These are phyloP conservation scores for Listronotus oregonensis DNA, from an alignment of 1,140 invertebrate genomes.

Conservation along the genomic window DNA sequence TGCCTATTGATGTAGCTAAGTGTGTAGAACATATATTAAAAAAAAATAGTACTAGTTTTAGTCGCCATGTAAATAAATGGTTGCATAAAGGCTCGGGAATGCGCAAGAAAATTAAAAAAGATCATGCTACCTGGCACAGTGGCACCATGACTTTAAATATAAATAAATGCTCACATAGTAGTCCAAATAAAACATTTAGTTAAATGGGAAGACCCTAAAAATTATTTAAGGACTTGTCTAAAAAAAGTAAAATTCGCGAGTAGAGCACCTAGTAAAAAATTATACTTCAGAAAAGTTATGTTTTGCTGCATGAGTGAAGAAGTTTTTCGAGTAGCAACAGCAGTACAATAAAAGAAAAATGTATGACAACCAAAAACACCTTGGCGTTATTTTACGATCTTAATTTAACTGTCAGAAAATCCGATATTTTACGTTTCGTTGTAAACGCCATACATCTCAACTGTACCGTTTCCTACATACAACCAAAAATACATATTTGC, in stretches of 20 bases:
- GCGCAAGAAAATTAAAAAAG: no score
- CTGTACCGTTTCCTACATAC: not conserved
- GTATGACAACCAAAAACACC: no score
- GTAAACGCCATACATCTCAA: slow-evolving; percentile 4
- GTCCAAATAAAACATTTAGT: not conserved
- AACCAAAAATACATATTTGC: no score
- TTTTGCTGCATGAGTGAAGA: not conserved
- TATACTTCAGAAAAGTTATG: no score
- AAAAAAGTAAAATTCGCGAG: no score
- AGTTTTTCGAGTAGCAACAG: no score
- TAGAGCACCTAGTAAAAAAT: no score
- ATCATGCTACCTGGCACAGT: not conserved
- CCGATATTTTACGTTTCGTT: not conserved
- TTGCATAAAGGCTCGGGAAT: no score
- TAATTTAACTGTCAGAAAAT: not conserved
- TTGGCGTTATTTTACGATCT: no score
- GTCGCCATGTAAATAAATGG: slow-evolving; percentile 3
- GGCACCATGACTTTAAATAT: not conserved
- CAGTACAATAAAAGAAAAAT: no score
- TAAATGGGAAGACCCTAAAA: no score
- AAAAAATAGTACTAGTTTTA: not conserved
- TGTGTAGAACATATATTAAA: not conserved
- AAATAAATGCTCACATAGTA: not conserved
- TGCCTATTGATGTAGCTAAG: not conserved
- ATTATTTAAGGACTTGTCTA: no score